Evolutionary conservation across 2,113 vertebrate genomes (phyloP).

Genomic region (Asarcornis scutulata): DNA sequence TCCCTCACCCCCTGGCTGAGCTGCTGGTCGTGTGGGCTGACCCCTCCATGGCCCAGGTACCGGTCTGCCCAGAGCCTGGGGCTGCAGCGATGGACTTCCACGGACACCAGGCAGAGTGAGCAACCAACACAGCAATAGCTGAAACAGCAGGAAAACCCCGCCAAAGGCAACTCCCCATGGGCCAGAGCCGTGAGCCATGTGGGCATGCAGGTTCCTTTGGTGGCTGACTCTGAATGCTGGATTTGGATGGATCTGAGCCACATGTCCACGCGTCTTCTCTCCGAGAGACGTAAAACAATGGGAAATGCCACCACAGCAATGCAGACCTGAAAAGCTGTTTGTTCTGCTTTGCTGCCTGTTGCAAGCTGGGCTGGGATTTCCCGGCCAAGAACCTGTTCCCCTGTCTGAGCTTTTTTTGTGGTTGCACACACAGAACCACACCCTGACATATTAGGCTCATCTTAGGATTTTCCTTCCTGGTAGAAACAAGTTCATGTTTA

Average conservation of each 20-base stretch:
- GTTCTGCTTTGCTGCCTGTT: neutral
- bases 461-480: neutral
- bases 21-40: neutral
- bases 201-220: neutral
- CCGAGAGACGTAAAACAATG: neutral
- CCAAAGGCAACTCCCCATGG: neutral
- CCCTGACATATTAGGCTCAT: neutral
- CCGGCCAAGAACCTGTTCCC: neutral
- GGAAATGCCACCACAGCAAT: neutral
- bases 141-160: neutral
- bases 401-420: fast-evolving
- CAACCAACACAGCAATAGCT: neutral
- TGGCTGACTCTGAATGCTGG: neutral
- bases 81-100: neutral
- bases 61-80: neutral
- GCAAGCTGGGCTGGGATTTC: neutral
- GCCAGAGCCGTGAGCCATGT: neutral
- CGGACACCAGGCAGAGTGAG: neutral
- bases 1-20: neutral
- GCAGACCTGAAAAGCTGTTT: neutral
- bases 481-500: neutral
- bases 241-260: neutral
- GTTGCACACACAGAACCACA: neutral
- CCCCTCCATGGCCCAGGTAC: neutral
- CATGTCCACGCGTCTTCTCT: neutral